phyloP scores from a whole-genome alignment of 1,140 invertebrate genomes.

The Meteorus sp. region DNA sequence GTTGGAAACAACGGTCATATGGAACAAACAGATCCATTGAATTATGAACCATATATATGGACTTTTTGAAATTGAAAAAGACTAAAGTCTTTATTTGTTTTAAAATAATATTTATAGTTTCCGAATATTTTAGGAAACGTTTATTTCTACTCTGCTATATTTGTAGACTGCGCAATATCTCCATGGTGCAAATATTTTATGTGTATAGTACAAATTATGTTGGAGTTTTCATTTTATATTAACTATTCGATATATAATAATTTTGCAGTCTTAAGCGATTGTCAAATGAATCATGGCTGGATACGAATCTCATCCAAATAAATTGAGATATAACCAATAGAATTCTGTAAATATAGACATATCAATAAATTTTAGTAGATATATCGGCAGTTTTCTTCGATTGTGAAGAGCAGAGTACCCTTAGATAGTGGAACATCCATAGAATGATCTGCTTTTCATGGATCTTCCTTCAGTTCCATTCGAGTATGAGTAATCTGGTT shows the following conservation, averaged over 20 bases:
- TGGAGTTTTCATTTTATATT: neutral
- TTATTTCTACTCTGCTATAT: no score
- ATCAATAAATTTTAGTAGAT: slow-evolving; percentile 21
- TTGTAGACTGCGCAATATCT: neutral
- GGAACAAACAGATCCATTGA: slow-evolving; percentile 52
- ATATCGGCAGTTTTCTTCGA: no score
- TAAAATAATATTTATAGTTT: no score
- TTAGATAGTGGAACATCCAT: no score
- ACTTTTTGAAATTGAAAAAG: slow-evolving; percentile 40
- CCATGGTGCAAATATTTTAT: neutral
- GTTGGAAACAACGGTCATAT: slow-evolving; percentile 46
- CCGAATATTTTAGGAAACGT: neutral
- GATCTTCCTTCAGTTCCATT: no score
- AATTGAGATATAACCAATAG: no score
- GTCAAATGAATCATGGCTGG: neutral
- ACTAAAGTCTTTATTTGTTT: no score
- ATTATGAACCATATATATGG: slow-evolving; percentile 58
- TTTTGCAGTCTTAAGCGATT: neutral
- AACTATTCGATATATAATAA: neutral
- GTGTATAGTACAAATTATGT: slow-evolving; percentile 9
- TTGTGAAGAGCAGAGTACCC: no score
- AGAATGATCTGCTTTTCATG: no score
- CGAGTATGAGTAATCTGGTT: slow-evolving; percentile 8
- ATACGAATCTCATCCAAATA: slow-evolving; percentile 10
- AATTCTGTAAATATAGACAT: slow-evolving; percentile 25